phyloP scores from a whole-genome alignment of 2,888 invertebrate genomes.

The Conistra vaccinii region DNA sequence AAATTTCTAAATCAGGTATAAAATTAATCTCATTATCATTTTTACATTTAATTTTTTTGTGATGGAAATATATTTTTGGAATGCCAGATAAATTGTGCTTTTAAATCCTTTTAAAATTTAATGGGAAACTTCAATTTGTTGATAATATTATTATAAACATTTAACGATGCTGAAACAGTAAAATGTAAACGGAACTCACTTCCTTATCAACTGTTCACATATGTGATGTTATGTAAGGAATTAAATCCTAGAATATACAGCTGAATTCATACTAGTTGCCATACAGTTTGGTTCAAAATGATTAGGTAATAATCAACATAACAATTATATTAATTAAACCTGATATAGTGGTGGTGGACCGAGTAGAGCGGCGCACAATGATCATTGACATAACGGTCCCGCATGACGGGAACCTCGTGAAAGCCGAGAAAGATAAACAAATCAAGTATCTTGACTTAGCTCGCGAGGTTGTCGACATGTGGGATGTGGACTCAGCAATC shows the following conservation, averaged over 20 bases:
- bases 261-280: background rate
- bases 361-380: too few species aligned
- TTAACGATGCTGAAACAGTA: background rate
- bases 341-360: too few species aligned
- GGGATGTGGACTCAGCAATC: too few species aligned
- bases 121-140: background rate
- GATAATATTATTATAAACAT: constrained; percentile 4
- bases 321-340: too few species aligned
- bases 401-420: too few species aligned
- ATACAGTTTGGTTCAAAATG: background rate
- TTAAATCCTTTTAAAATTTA: background rate
- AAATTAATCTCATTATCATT: background rate
- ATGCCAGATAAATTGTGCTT: background rate
- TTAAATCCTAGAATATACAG: background rate
- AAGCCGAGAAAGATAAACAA: too few species aligned
- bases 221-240: constrained; percentile 14
- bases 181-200: background rate
- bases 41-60: background rate
- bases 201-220: constrained; percentile 17
- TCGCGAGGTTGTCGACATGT: too few species aligned
- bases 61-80: background rate
- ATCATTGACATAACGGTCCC: too few species aligned
- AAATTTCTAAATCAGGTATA: too few species aligned
- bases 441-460: too few species aligned
- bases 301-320: background rate